Conservation (phyloP, 2,797 vertebrate genomes). For the Pantherophis alleghaniensis region DNA sequence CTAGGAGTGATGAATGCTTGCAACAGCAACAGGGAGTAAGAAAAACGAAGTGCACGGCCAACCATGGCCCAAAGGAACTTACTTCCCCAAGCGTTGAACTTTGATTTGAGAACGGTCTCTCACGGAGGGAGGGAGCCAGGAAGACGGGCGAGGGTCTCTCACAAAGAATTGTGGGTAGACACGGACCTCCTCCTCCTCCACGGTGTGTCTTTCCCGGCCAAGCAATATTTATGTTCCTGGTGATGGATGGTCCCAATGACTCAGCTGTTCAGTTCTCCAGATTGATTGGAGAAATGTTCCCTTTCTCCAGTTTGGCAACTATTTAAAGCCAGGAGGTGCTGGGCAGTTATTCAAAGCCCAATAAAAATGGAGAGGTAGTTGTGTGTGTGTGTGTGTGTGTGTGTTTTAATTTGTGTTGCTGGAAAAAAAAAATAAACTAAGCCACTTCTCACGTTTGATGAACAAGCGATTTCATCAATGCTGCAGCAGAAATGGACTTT, state of each 20-base stretch:
- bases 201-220: not conserved
- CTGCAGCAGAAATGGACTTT: conserved; percentile 49
- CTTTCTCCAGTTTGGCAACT: not conserved
- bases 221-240: fast-evolving
- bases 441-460: conserved; percentile 42
- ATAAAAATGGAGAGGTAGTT: conserved; percentile 19
- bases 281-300: fast-evolving
- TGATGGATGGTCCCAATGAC: not conserved
- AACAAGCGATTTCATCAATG: conserved; percentile 47
- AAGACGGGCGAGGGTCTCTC: too few species aligned
- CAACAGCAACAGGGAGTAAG: not conserved
- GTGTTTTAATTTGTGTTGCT: conserved; percentile 37
- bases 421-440: conserved; percentile 27
- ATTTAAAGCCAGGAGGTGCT: not conserved
- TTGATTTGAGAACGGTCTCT: not conserved
- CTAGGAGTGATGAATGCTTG: not conserved
- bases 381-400: conserved; percentile 6
- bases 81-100: not conserved
- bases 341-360: conserved; percentile 14
- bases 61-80: not conserved
- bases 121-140: not conserved
- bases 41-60: not conserved
- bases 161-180: not conserved
- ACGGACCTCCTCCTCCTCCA: not conserved
- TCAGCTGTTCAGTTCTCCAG: not conserved